phyloP scores from a whole-genome alignment of 1,140 invertebrate genomes.

The Choristoneura fumiferana region DNA sequence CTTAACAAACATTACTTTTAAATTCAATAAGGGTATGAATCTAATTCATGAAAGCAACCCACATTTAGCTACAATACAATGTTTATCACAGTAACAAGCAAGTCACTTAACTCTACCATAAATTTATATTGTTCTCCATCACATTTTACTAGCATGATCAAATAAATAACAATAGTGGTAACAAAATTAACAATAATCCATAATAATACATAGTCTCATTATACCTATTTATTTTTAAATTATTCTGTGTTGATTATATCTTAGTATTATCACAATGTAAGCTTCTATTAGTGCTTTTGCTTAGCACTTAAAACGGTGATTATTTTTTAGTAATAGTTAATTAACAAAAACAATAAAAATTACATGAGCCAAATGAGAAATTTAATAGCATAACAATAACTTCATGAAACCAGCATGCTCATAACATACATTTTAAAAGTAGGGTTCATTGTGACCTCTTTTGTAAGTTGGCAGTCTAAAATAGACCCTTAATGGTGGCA shows the following conservation, averaged over 20 bases:
- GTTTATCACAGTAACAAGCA: constrained; percentile 18
- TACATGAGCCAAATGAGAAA: too few species aligned
- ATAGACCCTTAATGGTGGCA: constrained; percentile 46
- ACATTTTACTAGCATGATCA: constrained; percentile 2
- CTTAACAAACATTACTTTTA: not conserved
- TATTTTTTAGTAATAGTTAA: too few species aligned
- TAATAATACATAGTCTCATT: not conserved
- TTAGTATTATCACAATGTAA: constrained; percentile 48
- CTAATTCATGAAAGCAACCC: constrained; percentile 13
- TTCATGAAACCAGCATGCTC: too few species aligned
- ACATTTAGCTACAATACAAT: constrained; percentile 10
- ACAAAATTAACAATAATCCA: constrained; percentile 8
- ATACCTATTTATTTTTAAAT: constrained; percentile 4
- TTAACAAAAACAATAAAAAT: too few species aligned
- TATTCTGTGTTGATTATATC: not conserved
- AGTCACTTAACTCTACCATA: constrained; percentile 11
- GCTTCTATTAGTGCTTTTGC: constrained; percentile 46
- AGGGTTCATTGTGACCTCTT: not conserved
- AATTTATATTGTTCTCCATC: constrained; percentile 8
- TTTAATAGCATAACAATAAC: too few species aligned
- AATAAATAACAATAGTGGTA: not conserved
- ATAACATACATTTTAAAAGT: too few species aligned
- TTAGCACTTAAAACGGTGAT: too few species aligned
- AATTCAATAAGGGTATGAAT: not conserved
- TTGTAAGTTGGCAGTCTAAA: constrained; percentile 24